A percentile compares a stretch with the other conserved stretches of the same genome.
Evolutionary conservation across 2,797 vertebrate species (phyloP).

Genomic region (Spea hammondii): DNA sequence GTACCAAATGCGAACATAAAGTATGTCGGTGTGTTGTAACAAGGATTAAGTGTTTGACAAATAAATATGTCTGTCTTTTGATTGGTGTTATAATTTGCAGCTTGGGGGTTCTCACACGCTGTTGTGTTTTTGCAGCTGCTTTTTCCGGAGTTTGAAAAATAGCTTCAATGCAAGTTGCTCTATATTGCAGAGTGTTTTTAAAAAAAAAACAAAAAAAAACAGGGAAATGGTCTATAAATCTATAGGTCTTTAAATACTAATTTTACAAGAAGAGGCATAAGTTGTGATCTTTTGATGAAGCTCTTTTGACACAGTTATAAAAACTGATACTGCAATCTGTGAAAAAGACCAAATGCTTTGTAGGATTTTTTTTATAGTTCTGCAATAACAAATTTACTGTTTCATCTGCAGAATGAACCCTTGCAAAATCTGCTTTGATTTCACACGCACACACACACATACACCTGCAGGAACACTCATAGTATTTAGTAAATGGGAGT

Average conservation of each 20-base stretch:
- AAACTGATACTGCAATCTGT: not conserved
- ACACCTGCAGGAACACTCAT: too few relatives aligned
- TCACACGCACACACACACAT: too few relatives aligned
- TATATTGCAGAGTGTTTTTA: conserved; percentile 2
- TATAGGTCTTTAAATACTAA: not conserved
- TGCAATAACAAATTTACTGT: not conserved
- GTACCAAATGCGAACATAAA: conserved; percentile 12
- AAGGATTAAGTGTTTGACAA: conserved; percentile 25
- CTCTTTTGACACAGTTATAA: not conserved
- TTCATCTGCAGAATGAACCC: too few relatives aligned
- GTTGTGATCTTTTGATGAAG: conserved; percentile 12
- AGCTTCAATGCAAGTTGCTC: conserved; percentile 14
- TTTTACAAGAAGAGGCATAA: conserved; percentile 4
- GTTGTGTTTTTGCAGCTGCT: conserved; percentile 36
- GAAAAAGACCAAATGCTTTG: conserved; percentile 1
- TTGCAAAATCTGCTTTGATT: too few relatives aligned
- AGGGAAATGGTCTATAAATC: conserved; percentile 16
- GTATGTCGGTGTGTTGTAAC: conserved; percentile 20
- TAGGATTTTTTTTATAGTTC: not conserved
- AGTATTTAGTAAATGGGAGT: too few relatives aligned
- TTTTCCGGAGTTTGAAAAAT: not conserved
- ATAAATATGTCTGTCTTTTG: conserved; percentile 25
- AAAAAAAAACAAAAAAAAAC: not conserved
- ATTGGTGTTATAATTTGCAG: conserved; percentile 35
- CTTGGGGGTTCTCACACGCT: conserved; percentile 12